These are phyloP conservation scores for Dromaius novaehollandiae DNA, from an alignment of 2,113 vertebrate genomes.

Conservation along the genomic window DNA sequence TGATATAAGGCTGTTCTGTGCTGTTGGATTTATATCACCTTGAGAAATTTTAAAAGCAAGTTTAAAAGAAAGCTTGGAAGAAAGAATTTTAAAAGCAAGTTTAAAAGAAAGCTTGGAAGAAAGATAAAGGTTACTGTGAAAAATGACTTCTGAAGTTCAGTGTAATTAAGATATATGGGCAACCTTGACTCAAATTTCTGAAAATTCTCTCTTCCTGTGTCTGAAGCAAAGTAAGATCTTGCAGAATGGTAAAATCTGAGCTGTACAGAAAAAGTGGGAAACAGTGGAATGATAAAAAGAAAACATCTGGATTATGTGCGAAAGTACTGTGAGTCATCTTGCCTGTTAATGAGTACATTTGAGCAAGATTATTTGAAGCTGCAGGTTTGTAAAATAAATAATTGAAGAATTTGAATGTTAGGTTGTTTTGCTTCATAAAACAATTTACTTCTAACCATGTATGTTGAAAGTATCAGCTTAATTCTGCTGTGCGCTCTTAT, in stretches of 20 bases:
- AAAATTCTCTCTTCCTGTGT: background rate
- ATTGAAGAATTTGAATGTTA: no score
- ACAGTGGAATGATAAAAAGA: background rate
- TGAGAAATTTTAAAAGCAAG: background rate
- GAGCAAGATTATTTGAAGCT: background rate
- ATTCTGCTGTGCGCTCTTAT: background rate
- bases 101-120: background rate
- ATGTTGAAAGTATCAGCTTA: background rate
- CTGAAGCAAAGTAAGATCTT: background rate
- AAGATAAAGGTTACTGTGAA: background rate
- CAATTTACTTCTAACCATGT: background rate
- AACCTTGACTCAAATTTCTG: background rate
- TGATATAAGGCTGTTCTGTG: background rate
- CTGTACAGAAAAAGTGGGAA: background rate
- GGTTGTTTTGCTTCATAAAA: no score
- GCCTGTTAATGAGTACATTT: background rate
- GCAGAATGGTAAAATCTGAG: background rate
- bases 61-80: background rate
- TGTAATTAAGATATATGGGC: background rate
- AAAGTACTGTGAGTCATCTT: background rate
- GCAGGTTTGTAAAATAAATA: background rate
- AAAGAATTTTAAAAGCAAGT: background rate
- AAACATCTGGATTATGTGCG: background rate
- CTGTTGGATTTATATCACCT: background rate
- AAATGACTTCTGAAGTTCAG: background rate